These are phyloP conservation scores for Lamellibrachia columna DNA, from an alignment of 2,888 invertebrate species.

Conservation along the genomic window DNA sequence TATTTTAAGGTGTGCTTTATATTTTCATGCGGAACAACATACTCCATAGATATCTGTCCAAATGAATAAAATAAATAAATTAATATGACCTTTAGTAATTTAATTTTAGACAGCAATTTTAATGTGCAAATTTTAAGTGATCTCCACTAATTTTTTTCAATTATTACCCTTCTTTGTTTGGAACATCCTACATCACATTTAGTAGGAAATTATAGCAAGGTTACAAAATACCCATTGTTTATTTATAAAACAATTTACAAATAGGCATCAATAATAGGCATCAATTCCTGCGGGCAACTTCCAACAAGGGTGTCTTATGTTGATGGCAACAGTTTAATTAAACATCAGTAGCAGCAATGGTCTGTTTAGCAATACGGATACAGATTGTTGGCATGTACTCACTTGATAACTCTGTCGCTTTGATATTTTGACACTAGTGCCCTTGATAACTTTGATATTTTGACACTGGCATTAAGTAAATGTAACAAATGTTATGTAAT, in stretches of 20 bases:
- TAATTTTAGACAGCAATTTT: too few species aligned
- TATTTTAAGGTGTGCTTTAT: too few species aligned
- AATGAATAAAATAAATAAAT: too few species aligned
- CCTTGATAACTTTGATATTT: too few species aligned
- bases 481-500: background rate
- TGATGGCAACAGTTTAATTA: background rate
- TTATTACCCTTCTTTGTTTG: too few species aligned
- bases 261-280: background rate
- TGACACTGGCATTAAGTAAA: background rate
- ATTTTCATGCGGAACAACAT: too few species aligned
- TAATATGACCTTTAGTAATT: too few species aligned
- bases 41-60: too few species aligned
- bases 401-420: background rate
- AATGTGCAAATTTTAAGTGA: too few species aligned
- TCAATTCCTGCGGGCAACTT: background rate
- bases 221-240: background rate
- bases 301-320: background rate
- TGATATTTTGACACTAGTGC: background rate
- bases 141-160: too few species aligned
- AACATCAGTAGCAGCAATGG: background rate
- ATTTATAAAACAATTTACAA: background rate
- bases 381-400: background rate
- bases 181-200: background rate
- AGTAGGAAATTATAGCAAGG: background rate
- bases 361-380: background rate